phyloP scores from a whole-genome alignment of 2,888 invertebrate species.

The Euspilapteryx auroguttella region DNA sequence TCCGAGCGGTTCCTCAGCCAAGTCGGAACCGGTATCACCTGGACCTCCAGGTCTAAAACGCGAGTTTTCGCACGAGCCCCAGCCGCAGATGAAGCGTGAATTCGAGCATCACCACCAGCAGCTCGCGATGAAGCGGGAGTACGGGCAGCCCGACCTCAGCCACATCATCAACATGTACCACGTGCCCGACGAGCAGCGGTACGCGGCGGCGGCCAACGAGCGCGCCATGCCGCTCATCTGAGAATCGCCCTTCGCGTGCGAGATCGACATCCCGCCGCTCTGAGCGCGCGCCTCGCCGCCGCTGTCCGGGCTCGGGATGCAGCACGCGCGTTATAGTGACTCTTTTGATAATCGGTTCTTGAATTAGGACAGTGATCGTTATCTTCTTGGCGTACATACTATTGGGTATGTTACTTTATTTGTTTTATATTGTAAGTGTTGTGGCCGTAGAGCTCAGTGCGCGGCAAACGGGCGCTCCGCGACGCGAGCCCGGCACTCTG shows the following conservation, averaged over 20 bases:
- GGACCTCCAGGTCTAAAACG: slow-evolving; percentile 64
- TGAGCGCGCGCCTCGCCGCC: slow-evolving; percentile 63
- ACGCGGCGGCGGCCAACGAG: slow-evolving; percentile 56
- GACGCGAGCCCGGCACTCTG: slow-evolving; percentile 19
- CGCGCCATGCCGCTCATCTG: slow-evolving; percentile 67
- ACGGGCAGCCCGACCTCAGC: slow-evolving; percentile 64
- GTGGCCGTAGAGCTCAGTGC: slow-evolving; percentile 22
- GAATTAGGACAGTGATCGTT: slow-evolving; percentile 47
- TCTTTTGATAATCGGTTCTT: slow-evolving; percentile 28
- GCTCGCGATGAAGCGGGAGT: slow-evolving; percentile 71
- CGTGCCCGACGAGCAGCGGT: slow-evolving; percentile 66
- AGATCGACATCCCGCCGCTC: slow-evolving; percentile 66
- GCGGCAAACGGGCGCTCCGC: slow-evolving; percentile 35
- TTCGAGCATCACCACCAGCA: slow-evolving; percentile 48
- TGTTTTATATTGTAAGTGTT: slow-evolving; percentile 30
- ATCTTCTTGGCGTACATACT: slow-evolving; percentile 43
- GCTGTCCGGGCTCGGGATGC: slow-evolving; percentile 21
- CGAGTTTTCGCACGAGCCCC: slow-evolving; percentile 55
- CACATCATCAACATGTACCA: slow-evolving; percentile 71
- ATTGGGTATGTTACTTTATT: slow-evolving; percentile 51
- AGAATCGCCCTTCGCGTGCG: slow-evolving; percentile 67
- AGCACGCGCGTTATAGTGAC: slow-evolving; percentile 23
- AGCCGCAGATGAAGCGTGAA: slow-evolving; percentile 56
- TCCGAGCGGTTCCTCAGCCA: slow-evolving; percentile 85
- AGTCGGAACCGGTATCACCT: slow-evolving; percentile 86